phyloP scores from a whole-genome alignment of 37 sponge, comb jelly and placozoan genomes.

The Ephydatia muelleri region DNA sequence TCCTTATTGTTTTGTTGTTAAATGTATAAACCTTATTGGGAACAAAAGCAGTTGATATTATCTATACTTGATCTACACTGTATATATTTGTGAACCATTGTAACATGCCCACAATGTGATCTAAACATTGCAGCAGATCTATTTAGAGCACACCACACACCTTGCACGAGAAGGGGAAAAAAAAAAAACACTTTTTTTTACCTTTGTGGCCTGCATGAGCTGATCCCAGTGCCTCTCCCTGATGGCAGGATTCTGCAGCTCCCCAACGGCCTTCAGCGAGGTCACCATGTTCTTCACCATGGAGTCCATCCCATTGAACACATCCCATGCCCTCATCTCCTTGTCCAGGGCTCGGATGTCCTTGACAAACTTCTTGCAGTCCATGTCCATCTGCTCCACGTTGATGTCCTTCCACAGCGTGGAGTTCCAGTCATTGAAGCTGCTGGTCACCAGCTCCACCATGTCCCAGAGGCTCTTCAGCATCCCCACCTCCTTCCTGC shows the following conservation, averaged over 20 bases:
- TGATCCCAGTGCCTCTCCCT: conserved; percentile 99
- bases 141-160: too few species aligned
- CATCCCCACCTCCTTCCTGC: conserved; percentile 83
- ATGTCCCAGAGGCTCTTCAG: conserved; percentile 95
- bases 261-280: conserved; percentile 93
- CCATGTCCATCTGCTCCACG: conserved; percentile 97
- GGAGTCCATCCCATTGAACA: conserved; percentile 88
- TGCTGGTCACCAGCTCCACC: conserved; percentile 85
- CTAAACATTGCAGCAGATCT: too few species aligned
- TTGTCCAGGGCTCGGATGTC: conserved; percentile 96
- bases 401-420: conserved; percentile 96
- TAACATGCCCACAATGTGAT: too few species aligned
- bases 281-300: conserved; percentile 99
- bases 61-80: too few species aligned
- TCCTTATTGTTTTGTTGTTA: too few species aligned
- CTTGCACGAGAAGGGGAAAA: too few species aligned
- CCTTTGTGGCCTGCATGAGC: conserved; percentile 97
- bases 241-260: conserved; percentile 98
- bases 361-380: conserved; percentile 98
- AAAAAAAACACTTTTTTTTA: too few species aligned
- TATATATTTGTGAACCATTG: too few species aligned
- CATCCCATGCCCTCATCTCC: conserved; percentile 99
- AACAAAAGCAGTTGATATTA: too few species aligned
- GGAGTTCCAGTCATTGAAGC: conserved; percentile 94
- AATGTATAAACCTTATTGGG: too few species aligned